phyloP scores from a whole-genome alignment of 2,113 vertebrate species.

The Verasper variegatus region DNA sequence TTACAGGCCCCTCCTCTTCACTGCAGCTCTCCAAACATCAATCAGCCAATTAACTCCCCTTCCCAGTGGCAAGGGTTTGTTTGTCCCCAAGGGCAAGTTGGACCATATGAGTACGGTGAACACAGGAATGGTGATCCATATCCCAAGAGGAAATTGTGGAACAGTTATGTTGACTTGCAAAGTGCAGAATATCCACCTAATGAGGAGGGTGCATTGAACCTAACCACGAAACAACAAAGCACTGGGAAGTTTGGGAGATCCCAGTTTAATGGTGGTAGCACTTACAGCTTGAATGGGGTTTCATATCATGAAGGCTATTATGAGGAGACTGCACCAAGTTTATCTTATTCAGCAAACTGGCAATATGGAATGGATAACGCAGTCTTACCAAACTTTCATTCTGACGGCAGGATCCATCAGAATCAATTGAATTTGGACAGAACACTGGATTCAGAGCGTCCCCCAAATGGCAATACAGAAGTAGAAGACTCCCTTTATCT shows the following conservation, averaged over 20 bases:
- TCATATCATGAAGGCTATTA: conserved; percentile 86
- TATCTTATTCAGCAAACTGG: conserved; percentile 80
- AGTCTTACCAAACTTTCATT: conserved; percentile 62
- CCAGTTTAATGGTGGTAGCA: conserved; percentile 78
- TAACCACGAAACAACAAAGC: conserved; percentile 75
- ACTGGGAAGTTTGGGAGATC: conserved; percentile 67
- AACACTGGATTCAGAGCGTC: conserved; percentile 81
- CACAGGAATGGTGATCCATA: conserved; percentile 41
- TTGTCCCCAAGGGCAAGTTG: conserved; percentile 48
- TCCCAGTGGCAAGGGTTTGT: conserved; percentile 46
- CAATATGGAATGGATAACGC: conserved; percentile 73
- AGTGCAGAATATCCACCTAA: conserved; percentile 39
- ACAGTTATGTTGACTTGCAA: conserved; percentile 71
- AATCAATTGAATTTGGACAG: conserved; percentile 54
- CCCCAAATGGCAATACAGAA: conserved; percentile 76
- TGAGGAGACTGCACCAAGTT: conserved; percentile 83
- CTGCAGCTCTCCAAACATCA: conserved; percentile 48
- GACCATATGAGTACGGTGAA: conserved; percentile 36
- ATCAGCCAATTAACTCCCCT: conserved; percentile 44
- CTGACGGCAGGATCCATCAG: conserved; percentile 75
- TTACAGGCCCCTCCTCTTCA: conserved; percentile 37
- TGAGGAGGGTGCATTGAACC: conserved; percentile 76
- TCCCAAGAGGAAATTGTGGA: conserved; percentile 68
- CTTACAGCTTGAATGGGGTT: conserved; percentile 82
- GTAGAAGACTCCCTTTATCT: conserved; percentile 82